Conservation (phyloP, 37 sponge, comb jelly and placozoan genomes). For the Beroe forskalii region DNA sequence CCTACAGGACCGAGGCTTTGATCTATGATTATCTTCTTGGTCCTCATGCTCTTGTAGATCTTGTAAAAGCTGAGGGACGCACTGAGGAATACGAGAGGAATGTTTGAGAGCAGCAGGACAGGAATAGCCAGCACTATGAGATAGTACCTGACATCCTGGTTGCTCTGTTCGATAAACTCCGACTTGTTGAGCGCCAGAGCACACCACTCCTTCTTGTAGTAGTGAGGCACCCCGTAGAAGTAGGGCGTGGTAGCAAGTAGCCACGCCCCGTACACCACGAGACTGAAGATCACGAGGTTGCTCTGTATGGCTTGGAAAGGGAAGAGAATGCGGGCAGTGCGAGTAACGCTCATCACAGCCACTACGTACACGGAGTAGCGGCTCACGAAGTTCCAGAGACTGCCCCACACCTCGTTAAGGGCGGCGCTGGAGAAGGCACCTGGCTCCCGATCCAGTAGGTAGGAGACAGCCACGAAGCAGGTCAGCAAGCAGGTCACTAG, state of each 20-base stretch:
- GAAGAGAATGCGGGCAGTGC: not conserved
- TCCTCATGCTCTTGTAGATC: not conserved
- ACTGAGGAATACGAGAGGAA: not conserved
- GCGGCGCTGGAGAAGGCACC: not conserved
- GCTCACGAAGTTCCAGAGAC: constrained; percentile 21
- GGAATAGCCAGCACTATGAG: constrained; percentile 39
- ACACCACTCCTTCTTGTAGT: constrained; percentile 64
- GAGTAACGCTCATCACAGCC: constrained; percentile 16
- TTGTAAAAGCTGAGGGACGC: not conserved
- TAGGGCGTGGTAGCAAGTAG: constrained; percentile 5
- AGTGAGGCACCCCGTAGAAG: constrained; percentile 3
- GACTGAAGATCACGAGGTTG: not conserved
- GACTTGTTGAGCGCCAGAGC: constrained; percentile 54
- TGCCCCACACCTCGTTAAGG: constrained; percentile 20
- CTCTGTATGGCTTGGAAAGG: not conserved
- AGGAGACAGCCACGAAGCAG: constrained; percentile 1
- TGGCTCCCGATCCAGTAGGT: not conserved
- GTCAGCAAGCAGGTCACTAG: constrained; percentile 4
- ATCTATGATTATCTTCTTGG: not conserved
- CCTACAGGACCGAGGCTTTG: not conserved
- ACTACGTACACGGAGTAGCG: constrained; percentile 19
- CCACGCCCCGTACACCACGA: constrained; percentile 13
- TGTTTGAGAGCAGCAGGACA: not conserved
- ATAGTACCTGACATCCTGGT: not conserved
- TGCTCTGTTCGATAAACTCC: not conserved